Percentiles rank a stretch among this genome's conserved stretches.
Conservation (phyloP, 2,888 invertebrate genomes). For the Silvanus unidentatus region DNA sequence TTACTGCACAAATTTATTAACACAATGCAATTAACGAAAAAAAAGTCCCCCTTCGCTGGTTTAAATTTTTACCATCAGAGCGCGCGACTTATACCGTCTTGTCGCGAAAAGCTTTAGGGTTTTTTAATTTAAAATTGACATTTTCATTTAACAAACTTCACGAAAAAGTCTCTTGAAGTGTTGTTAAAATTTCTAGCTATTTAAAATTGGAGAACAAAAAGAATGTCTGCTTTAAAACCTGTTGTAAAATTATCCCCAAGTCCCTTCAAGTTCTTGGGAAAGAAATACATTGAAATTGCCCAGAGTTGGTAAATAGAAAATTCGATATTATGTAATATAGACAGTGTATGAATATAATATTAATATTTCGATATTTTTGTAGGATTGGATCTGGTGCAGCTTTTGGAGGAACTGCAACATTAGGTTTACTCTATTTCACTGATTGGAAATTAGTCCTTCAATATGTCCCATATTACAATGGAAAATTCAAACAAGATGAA, state of each 20-base stretch:
- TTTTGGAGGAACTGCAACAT: slow-evolving; percentile 62
- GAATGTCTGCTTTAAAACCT: too few species aligned
- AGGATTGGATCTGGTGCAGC: slow-evolving; percentile 56
- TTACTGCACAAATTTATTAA: too few species aligned
- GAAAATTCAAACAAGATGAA: slow-evolving; percentile 58
- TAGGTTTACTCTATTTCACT: slow-evolving; percentile 62
- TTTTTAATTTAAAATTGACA: too few species aligned
- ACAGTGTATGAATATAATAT: slow-evolving; percentile 6
- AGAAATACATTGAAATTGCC: slow-evolving; percentile 56
- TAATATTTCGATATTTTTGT: slow-evolving; percentile 11
- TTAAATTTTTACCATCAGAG: too few species aligned
- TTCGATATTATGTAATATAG: neutral
- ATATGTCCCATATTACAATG: slow-evolving; percentile 69
- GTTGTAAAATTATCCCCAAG: slow-evolving; percentile 5
- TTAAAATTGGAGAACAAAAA: too few species aligned
- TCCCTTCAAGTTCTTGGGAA: slow-evolving; percentile 46
- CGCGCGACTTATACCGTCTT: too few species aligned
- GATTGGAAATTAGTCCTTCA: slow-evolving; percentile 72
- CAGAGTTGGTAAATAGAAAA: slow-evolving; percentile 45
- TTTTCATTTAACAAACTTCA: too few species aligned
- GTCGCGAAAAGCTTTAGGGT: too few species aligned
- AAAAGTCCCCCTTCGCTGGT: too few species aligned
- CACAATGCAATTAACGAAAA: too few species aligned
- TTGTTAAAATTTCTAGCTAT: too few species aligned
- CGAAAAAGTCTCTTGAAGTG: too few species aligned